phyloP scores from a whole-genome alignment of 1,140 invertebrate genomes.

The Branchinecta lindahli region DNA sequence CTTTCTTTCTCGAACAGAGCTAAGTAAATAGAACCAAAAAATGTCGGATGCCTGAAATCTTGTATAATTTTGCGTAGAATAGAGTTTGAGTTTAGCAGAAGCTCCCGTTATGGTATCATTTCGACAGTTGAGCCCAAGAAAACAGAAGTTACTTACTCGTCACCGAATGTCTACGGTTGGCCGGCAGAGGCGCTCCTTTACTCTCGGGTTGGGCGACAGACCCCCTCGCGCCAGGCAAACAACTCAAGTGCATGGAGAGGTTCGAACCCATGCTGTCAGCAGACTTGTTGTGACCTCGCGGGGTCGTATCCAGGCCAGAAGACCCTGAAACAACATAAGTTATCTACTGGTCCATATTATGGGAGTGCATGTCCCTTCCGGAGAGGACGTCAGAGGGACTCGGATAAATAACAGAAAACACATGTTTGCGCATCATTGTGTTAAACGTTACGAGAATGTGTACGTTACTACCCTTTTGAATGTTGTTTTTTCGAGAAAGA shows the following conservation, averaged over 20 bases:
- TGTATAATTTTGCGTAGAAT: too few relatives aligned
- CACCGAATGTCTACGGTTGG: constrained; percentile 51
- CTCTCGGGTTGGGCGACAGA: constrained; percentile 57
- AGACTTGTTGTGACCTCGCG: constrained; percentile 32
- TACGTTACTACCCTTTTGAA: too few relatives aligned
- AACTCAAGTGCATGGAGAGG: constrained; percentile 50
- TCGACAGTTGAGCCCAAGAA: constrained; percentile 6
- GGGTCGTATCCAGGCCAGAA: constrained; percentile 33
- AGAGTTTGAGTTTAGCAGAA: too few relatives aligned
- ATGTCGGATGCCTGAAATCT: too few relatives aligned
- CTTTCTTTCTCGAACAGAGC: too few relatives aligned
- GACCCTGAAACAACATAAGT: constrained; percentile 31
- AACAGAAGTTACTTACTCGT: constrained; percentile 42
- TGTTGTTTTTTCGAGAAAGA: too few relatives aligned
- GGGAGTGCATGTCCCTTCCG: too few relatives aligned
- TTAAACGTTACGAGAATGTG: too few relatives aligned
- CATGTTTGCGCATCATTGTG: too few relatives aligned
- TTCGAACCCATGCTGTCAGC: constrained; percentile 61
- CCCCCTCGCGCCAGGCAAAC: constrained; percentile 42
- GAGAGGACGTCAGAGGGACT: too few relatives aligned
- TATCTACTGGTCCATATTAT: constrained; percentile 12
- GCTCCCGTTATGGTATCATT: background rate
- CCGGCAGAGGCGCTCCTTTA: constrained; percentile 34
- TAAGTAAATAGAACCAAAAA: too few relatives aligned
- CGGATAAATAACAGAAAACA: too few relatives aligned